Evolutionary conservation across 1,140 invertebrate species (phyloP).

Genomic region (Cylas formicarius): DNA sequence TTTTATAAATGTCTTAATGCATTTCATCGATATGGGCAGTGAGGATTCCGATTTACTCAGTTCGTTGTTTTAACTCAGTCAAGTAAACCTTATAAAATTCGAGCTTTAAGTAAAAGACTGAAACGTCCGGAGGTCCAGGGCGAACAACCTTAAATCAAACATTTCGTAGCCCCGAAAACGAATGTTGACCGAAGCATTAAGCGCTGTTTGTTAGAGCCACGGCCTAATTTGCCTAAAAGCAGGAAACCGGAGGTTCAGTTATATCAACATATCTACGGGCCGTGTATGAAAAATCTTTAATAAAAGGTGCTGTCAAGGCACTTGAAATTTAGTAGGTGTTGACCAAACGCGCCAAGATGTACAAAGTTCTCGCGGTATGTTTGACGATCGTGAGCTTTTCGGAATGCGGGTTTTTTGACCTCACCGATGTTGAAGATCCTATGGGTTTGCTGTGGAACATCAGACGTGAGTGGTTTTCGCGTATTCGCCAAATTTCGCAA

Average conservation of each 20-base stretch:
- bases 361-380: constrained; percentile 11
- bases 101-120: too few relatives aligned
- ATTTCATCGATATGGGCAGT: too few relatives aligned
- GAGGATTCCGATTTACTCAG: too few relatives aligned
- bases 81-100: too few relatives aligned
- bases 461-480: constrained; percentile 21
- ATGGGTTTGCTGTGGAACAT: constrained; percentile 29
- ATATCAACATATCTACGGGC: constrained; percentile 10
- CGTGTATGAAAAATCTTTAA: constrained; percentile 12
- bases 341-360: constrained; percentile 22
- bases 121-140: too few relatives aligned
- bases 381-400: constrained; percentile 1
- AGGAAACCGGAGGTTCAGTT: constrained; percentile 9
- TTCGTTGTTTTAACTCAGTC: too few relatives aligned
- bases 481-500: too few relatives aligned
- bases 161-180: too few relatives aligned
- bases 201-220: constrained; percentile 10
- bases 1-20: too few relatives aligned
- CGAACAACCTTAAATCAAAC: too few relatives aligned
- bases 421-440: constrained; percentile 35
- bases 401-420: constrained; percentile 29
- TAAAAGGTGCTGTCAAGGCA: not conserved
- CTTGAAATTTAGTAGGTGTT: not conserved
- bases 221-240: constrained; percentile 16
- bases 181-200: constrained; percentile 13